A percentile compares a stretch with the other conserved stretches of the same genome.
Conservation (phyloP, 2,888 invertebrate genomes). For the Embidobia sp. region DNA sequence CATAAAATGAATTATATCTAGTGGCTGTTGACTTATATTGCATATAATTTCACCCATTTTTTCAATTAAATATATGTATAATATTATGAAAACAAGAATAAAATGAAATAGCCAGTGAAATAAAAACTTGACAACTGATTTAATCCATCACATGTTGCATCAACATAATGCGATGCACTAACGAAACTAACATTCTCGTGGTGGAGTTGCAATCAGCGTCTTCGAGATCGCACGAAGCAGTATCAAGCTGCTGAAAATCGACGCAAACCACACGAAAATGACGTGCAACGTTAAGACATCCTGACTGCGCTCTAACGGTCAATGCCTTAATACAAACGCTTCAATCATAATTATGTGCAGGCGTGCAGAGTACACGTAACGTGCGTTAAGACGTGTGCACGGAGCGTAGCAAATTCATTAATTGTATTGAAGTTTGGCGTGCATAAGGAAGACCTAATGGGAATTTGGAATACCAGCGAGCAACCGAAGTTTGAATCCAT, state of each 20-base stretch:
- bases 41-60: too few species aligned
- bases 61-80: too few species aligned
- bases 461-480: conserved; percentile 60
- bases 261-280: neutral
- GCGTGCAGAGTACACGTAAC: neutral
- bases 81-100: too few species aligned
- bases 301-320: conserved; percentile 23
- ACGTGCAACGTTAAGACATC: conserved; percentile 8
- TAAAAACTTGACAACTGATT: too few species aligned
- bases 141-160: too few species aligned
- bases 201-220: too few species aligned
- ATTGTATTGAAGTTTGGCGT: conserved; percentile 62
- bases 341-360: conserved; percentile 37
- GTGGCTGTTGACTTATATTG: too few species aligned
- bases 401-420: conserved; percentile 55
- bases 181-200: too few species aligned
- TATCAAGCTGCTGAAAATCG: neutral
- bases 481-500: conserved; percentile 48
- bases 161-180: too few species aligned
- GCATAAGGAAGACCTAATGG: conserved; percentile 61
- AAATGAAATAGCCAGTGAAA: too few species aligned
- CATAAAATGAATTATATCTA: too few species aligned
- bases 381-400: conserved; percentile 16
- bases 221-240: too few species aligned
- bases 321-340: conserved; percentile 34